Evolutionary conservation across 2,797 vertebrate genomes (phyloP).

Genomic region (Sebastes flavidus): DNA sequence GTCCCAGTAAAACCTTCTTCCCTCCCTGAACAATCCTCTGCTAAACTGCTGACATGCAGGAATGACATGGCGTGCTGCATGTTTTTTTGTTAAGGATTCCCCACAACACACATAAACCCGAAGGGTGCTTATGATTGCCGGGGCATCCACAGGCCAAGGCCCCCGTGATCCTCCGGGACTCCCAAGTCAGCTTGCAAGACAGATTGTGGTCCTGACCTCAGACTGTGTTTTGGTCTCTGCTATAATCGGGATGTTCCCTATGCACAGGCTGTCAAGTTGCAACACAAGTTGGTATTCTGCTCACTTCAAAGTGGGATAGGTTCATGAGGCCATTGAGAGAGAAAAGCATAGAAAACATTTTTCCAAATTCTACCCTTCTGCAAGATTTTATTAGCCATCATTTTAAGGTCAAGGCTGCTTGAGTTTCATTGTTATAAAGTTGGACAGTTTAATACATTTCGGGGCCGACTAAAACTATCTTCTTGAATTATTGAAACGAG

Average conservation of each 20-base stretch:
- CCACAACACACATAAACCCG: constrained; percentile 10
- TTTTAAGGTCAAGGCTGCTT: background rate
- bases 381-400: background rate
- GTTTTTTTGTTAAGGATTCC: constrained; percentile 22
- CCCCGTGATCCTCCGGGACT: constrained; percentile 28
- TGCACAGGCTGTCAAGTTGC: constrained; percentile 53
- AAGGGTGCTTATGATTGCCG: constrained; percentile 40
- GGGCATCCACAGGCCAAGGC: constrained; percentile 44
- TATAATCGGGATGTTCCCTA: constrained; percentile 49
- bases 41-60: constrained; percentile 35
- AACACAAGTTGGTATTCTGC: constrained; percentile 33
- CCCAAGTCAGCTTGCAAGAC: constrained; percentile 44
- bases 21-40: constrained; percentile 9
- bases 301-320: constrained; percentile 7
- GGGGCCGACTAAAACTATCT: background rate
- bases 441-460: background rate
- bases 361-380: background rate
- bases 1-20: background rate
- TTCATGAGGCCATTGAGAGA: background rate
- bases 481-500: background rate
- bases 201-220: constrained; percentile 72
- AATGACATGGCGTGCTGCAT: constrained; percentile 21
- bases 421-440: background rate
- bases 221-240: constrained; percentile 34
- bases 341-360: background rate